These are phyloP conservation scores for Galagoides demidoff DNA, from an alignment of 2,797 vertebrate genomes.

Conservation along the genomic window DNA sequence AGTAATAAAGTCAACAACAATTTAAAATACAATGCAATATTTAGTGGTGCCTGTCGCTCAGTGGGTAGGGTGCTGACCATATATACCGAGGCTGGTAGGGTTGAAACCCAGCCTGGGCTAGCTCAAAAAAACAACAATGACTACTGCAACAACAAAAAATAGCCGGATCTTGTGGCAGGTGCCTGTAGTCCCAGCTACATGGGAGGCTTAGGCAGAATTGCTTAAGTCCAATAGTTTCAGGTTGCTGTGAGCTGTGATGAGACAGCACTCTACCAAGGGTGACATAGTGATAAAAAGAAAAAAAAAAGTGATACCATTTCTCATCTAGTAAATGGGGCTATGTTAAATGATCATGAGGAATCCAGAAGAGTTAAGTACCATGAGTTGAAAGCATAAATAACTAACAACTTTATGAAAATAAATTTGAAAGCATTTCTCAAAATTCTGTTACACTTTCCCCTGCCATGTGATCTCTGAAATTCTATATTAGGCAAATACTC, in stretches of 20 bases:
- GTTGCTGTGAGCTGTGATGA: too few species aligned
- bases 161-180: too few species aligned
- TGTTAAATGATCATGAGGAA: not conserved
- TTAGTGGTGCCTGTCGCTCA: not conserved
- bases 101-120: too few species aligned
- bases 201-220: too few species aligned
- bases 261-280: too few species aligned
- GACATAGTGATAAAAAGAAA: too few species aligned
- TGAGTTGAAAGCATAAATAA: not conserved
- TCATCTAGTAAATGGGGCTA: not conserved
- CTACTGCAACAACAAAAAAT: too few species aligned
- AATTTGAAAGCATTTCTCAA: not conserved
- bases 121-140: too few species aligned
- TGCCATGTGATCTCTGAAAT: not conserved
- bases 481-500: not conserved
- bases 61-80: too few species aligned
- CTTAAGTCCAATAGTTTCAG: too few species aligned
- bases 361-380: not conserved
- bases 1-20: not conserved
- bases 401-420: not conserved
- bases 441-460: not conserved
- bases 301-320: not conserved
- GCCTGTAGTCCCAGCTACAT: too few species aligned
- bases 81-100: too few species aligned
- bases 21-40: not conserved